Conservation (phyloP, 2,113 vertebrate species). For the Platichthys stellatus region DNA sequence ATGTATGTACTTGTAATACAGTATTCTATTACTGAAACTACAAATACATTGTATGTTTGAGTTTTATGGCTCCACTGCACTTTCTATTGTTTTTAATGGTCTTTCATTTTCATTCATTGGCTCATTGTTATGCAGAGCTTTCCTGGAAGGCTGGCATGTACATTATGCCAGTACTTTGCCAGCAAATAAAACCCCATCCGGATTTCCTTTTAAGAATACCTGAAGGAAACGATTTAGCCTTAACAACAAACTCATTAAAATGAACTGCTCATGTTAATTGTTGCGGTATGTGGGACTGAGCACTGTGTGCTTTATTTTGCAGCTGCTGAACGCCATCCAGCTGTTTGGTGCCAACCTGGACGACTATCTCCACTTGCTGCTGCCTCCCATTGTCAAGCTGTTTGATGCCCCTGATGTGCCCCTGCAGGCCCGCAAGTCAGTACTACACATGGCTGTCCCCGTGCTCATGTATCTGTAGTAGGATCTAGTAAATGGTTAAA, state of each 20-base stretch:
- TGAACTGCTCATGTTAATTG: slow-evolving; percentile 17
- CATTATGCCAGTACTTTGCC: not conserved
- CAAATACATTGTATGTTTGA: no score
- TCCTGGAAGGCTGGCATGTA: slow-evolving; percentile 10
- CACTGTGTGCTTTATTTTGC: slow-evolving; percentile 42
- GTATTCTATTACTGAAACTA: no score
- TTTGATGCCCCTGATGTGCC: slow-evolving; percentile 96
- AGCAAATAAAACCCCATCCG: slow-evolving; percentile 9
- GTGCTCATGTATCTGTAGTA: not conserved
- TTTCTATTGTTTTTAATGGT: not conserved
- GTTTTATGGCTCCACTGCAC: not conserved
- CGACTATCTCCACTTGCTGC: slow-evolving; percentile 95
- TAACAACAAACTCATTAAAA: slow-evolving; percentile 48
- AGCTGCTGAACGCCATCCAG: slow-evolving; percentile 96
- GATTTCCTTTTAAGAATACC: slow-evolving; percentile 14
- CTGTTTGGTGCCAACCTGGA: slow-evolving; percentile 98
- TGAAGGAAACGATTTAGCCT: slow-evolving; percentile 21
- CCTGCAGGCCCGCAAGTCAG: slow-evolving; percentile 92
- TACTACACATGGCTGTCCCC: not conserved
- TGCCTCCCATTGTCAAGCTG: slow-evolving; percentile 97
- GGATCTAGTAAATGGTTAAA: not conserved
- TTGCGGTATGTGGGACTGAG: slow-evolving; percentile 14
- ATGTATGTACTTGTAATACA: no score
- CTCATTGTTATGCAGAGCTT: not conserved
- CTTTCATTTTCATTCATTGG: not conserved